Conservation (phyloP, 2,113 vertebrate species). For the Camelus bactrianus region DNA sequence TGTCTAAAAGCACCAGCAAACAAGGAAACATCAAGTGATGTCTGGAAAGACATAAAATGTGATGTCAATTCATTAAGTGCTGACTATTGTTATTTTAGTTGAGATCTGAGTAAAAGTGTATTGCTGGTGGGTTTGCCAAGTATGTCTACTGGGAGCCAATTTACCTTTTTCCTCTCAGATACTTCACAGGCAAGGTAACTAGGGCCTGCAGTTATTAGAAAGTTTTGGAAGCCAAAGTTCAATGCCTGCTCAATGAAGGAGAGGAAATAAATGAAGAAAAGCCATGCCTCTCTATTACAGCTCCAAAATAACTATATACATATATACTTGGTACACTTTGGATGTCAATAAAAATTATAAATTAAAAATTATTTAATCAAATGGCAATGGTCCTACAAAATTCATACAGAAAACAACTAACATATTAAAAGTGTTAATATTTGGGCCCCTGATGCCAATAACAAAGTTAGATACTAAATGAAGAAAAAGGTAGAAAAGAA, state of each 20-base stretch:
- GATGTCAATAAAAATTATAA: neutral
- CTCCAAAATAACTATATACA: neutral
- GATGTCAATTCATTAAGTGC: conserved; percentile 82
- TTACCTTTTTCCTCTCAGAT: conserved; percentile 42
- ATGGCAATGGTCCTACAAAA: neutral
- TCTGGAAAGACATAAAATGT: conserved; percentile 83
- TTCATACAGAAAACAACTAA: neutral
- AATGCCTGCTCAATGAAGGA: neutral
- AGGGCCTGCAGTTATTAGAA: conserved; percentile 43
- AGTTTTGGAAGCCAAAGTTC: conserved; percentile 59
- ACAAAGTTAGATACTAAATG: neutral
- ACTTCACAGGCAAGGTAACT: neutral
- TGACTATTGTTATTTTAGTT: conserved; percentile 82
- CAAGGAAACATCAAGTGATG: conserved; percentile 80
- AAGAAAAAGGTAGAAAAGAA: neutral
- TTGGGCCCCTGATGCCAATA: neutral
- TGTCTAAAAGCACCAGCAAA: conserved; percentile 82
- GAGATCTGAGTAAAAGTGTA: conserved; percentile 78
- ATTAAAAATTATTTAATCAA: neutral
- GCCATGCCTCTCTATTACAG: neutral
- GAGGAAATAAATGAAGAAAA: conserved; percentile 6
- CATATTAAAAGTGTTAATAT: neutral
- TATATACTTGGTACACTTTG: neutral
- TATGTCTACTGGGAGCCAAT: neutral
- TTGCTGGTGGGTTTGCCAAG: conserved; percentile 64